Percentiles rank a stretch among this genome's conserved stretches.
phyloP scores from a whole-genome alignment of 2,797 vertebrate species.

The Sebastolobus alascanus region DNA sequence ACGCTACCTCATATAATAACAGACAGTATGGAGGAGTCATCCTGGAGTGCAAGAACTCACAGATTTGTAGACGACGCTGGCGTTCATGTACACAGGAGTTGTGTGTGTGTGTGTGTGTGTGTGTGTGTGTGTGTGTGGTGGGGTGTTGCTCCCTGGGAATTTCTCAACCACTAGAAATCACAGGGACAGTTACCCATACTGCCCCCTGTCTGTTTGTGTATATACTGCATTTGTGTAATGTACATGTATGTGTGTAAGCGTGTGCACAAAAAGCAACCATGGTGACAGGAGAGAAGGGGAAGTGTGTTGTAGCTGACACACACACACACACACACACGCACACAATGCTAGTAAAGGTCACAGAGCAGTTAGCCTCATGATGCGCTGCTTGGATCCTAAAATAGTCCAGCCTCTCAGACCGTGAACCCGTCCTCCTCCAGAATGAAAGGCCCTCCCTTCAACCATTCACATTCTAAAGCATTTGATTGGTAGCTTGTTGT shows the following conservation, averaged over 20 bases:
- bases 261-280: not conserved
- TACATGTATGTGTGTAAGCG: not conserved
- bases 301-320: not conserved
- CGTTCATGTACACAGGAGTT: not conserved
- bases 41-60: conserved; percentile 11
- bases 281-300: conserved; percentile 46
- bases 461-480: not conserved
- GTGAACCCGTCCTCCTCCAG: not conserved
- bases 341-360: conserved; percentile 60
- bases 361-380: conserved; percentile 56
- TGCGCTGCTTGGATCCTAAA: conserved; percentile 40
- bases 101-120: not conserved
- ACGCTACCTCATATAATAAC: not conserved
- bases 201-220: conserved; percentile 33
- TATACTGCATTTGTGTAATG: not conserved
- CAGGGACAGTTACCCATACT: conserved; percentile 64
- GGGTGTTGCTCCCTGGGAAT: conserved; percentile 49
- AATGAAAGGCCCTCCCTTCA: not conserved
- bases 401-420: conserved; percentile 25
- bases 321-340: conserved; percentile 20
- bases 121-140: conserved; percentile 3
- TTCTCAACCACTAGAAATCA: conserved; percentile 62
- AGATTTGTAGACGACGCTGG: not conserved
- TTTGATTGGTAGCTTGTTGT: not conserved
- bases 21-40: not conserved